These are phyloP conservation scores for Elephas maximus DNA, from an alignment of 2,113 vertebrate genomes.

Conservation along the genomic window DNA sequence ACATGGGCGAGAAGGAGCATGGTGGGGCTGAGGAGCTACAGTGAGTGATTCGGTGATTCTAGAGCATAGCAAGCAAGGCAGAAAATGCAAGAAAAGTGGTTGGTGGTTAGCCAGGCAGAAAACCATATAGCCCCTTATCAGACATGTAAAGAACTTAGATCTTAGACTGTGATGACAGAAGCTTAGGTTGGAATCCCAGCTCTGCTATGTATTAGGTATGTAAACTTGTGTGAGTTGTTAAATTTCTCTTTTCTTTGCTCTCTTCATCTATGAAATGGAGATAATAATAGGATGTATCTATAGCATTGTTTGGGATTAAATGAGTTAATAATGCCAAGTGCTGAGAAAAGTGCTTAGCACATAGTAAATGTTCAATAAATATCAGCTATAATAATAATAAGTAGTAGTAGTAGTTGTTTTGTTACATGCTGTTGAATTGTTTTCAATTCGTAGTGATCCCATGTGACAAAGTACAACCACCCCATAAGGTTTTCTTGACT, in stretches of 20 bases:
- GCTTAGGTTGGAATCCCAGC: not conserved
- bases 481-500: too few species aligned
- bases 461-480: too few species aligned
- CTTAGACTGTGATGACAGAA: not conserved
- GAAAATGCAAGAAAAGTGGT: not conserved
- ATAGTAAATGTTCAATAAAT: not conserved
- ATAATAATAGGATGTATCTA: not conserved
- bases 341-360: not conserved
- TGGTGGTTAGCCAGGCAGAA: not conserved
- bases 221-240: not conserved
- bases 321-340: not conserved
- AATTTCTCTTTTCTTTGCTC: not conserved
- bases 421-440: too few species aligned
- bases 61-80: not conserved
- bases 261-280: not conserved
- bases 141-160: too few species aligned
- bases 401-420: not conserved
- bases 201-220: not conserved
- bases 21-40: not conserved
- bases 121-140: not conserved
- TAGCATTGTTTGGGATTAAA: not conserved
- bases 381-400: not conserved
- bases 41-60: not conserved
- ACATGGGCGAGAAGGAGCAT: not conserved
- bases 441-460: too few species aligned